Base-by-base conservation (phyloP, 2,113 vertebrate genomes). In the Electrona antarctica region DNA sequence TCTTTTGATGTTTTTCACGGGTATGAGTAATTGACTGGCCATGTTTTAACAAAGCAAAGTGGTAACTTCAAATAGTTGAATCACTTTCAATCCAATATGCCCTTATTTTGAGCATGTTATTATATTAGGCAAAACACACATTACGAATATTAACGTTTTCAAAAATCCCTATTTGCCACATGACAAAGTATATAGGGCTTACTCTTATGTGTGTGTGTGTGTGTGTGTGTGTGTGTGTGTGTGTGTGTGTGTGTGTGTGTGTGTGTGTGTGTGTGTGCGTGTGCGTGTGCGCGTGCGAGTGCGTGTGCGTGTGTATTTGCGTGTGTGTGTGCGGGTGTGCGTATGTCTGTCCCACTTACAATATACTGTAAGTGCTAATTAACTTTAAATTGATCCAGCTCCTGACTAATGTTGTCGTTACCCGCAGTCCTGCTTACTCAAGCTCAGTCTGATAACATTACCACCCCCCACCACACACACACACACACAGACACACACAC, bases 221-320 rank as follows among this genome's bases (percentile, higher is more conserved):
- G 48, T 65, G 51, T 41, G 51, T 45, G 64, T 68, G 45, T 63
- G 45, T 9, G 46, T 48, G 60, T 47, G 45, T 47, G 13, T 63
- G 60, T 15, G 33, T 63, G 46, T 13, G 45, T 47, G 60, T 48
- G n/a, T 63, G 60, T 15, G 55, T 60, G 59, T 8, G 55, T 57
- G 29, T 33, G 29, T 33, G 50, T 51, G 50, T 51, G 50, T 51
- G 50, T 51, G 50, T 51, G 65, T 72, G 64, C 60, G 63, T 60
- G 67, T 47, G 8, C 49, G 21, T 50, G 29, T 13, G 58, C 50
- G 7, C 59, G n/a, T 9, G 46, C 15, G 41, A 54, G 66, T 9
- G 41, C 8, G 28, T 45, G 33, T 33, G 28, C 68, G 4, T 50
- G 28, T 49, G 46, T 48, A 49, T 58, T 51, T 54, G 48, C 7